phyloP scores from a whole-genome alignment of 2,888 invertebrate genomes.

The Dryobota labecula region DNA sequence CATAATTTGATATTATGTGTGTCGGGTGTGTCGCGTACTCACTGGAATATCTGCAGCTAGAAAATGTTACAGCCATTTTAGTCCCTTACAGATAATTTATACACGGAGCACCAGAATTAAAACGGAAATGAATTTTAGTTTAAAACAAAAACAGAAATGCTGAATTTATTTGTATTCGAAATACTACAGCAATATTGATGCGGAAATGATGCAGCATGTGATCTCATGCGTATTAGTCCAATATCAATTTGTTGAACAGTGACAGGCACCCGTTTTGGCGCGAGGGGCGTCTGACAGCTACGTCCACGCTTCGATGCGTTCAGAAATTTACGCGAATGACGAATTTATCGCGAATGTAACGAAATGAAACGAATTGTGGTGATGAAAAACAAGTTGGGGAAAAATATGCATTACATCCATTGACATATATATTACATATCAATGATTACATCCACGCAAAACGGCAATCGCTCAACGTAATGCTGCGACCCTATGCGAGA shows the following conservation, averaged over 20 bases:
- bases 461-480: too few species aligned
- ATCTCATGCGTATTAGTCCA: conserved; percentile 40
- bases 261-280: conserved; percentile 54
- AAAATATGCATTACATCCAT: too few species aligned
- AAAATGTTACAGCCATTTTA: neutral
- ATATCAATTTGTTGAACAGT: conserved; percentile 49
- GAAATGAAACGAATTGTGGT: conserved; percentile 32
- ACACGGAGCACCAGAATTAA: neutral
- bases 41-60: neutral
- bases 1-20: neutral
- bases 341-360: conserved; percentile 41
- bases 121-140: neutral
- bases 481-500: too few species aligned
- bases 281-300: conserved; percentile 55
- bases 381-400: too few species aligned
- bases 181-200: conserved; percentile 20
- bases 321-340: conserved; percentile 58
- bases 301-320: conserved; percentile 63
- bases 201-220: conserved; percentile 30
- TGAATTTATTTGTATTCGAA: conserved; percentile 12
- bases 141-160: neutral
- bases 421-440: too few species aligned
- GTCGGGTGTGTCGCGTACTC: neutral
- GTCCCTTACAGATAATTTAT: neutral
- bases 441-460: too few species aligned